phyloP scores from a whole-genome alignment of 2,113 vertebrate genomes.

The Zeus faber region DNA sequence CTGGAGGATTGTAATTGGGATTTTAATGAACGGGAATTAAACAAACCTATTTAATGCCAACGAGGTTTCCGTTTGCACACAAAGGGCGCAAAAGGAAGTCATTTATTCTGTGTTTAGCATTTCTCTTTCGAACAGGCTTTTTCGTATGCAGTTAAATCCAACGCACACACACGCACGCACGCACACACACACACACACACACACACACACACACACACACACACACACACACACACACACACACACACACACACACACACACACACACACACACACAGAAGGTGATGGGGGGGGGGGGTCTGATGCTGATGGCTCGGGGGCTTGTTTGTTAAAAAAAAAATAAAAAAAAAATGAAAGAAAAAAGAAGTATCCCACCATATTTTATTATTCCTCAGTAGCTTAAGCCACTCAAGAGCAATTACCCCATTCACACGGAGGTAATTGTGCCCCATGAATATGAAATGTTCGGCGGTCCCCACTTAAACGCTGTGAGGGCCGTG shows the following conservation, averaged over 20 bases:
- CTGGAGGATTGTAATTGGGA: neutral
- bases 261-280: neutral
- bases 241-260: neutral
- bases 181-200: neutral
- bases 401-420: conserved; percentile 69
- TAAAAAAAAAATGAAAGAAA: neutral
- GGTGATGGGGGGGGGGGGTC: conserved; percentile 35
- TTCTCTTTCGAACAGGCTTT: conserved; percentile 5
- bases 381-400: conserved; percentile 55
- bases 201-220: neutral
- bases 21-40: neutral
- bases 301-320: conserved; percentile 46
- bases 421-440: conserved; percentile 72
- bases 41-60: neutral
- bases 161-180: neutral
- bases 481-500: conserved; percentile 50
- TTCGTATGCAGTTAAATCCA: conserved; percentile 10
- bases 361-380: conserved; percentile 30
- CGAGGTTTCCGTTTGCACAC: conserved; percentile 31
- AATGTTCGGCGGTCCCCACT: conserved; percentile 65
- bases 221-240: conserved; percentile 8
- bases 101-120: conserved; percentile 26
- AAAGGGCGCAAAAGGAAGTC: conserved; percentile 39
- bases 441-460: conserved; percentile 73
- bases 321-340: conserved; percentile 28